Evolutionary conservation across 2,113 vertebrate genomes (phyloP).

Genomic region (Prionailurus viverrinus): DNA sequence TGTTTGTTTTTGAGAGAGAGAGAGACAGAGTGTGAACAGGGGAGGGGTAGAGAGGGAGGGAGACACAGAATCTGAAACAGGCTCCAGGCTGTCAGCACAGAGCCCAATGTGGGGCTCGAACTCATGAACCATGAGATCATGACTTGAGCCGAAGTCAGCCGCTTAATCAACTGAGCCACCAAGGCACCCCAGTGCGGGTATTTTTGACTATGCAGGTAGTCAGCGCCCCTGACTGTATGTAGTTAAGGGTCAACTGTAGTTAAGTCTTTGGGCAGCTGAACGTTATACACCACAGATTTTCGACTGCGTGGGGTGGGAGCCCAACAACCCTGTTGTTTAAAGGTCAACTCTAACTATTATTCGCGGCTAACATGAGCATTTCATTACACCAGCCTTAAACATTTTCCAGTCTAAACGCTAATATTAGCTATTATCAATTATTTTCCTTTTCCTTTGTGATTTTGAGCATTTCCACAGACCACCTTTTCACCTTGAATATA

Average conservation of each 20-base stretch:
- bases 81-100: no score
- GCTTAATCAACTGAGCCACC: no score
- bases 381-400: neutral
- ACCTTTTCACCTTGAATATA: neutral
- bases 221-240: neutral
- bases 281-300: neutral
- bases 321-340: neutral
- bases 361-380: neutral
- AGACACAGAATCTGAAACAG: no score
- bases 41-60: no score
- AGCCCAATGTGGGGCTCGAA: no score
- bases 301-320: neutral
- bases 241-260: neutral
- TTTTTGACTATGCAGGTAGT: neutral
- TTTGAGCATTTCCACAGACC: neutral
- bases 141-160: no score
- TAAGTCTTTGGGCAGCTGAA: neutral
- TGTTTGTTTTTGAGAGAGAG: no score
- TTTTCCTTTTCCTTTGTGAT: conserved; percentile 36
- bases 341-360: neutral
- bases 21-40: no score
- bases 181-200: neutral
- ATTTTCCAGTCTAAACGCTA: conserved; percentile 2
- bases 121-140: no score
- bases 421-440: neutral